A percentile compares a stretch with the other conserved stretches of the same genome.
Conservation (phyloP, 2,113 vertebrate genomes). For the Pteropus alecto region DNA sequence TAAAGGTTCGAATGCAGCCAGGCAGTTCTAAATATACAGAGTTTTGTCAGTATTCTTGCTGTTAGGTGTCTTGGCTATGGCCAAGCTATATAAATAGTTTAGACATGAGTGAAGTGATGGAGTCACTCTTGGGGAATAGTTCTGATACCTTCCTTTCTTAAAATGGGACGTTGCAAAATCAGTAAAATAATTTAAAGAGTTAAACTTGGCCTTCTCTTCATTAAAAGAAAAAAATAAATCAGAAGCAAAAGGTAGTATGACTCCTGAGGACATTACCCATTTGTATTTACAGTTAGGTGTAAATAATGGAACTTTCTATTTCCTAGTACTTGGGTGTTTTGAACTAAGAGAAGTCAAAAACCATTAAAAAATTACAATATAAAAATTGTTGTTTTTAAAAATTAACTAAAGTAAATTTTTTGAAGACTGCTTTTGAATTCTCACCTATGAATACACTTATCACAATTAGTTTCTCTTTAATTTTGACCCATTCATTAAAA, state of each 20-base stretch:
- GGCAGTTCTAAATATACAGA: not conserved
- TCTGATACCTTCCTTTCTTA: constrained; percentile 17
- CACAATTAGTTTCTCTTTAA: not conserved
- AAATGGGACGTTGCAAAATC: constrained; percentile 5
- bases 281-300: not conserved
- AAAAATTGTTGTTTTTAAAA: not conserved
- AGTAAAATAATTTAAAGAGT: constrained; percentile 9
- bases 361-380: not conserved
- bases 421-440: not conserved
- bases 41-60: constrained; percentile 41
- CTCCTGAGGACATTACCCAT: not conserved
- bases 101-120: constrained; percentile 55
- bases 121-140: constrained; percentile 40
- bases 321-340: not conserved
- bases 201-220: not conserved
- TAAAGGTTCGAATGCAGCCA: not conserved
- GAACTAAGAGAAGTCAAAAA: not conserved
- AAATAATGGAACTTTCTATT: not conserved
- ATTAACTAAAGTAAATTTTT: not conserved
- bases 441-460: not conserved
- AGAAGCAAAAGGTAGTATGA: not conserved
- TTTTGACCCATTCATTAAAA: not conserved
- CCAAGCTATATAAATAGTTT: constrained; percentile 72
- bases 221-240: not conserved
- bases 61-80: constrained; percentile 34